Percentiles rank a stretch among this genome's conserved stretches.
phyloP scores from a whole-genome alignment of 2,797 vertebrate genomes.

The Orientallactaga sibirica region DNA sequence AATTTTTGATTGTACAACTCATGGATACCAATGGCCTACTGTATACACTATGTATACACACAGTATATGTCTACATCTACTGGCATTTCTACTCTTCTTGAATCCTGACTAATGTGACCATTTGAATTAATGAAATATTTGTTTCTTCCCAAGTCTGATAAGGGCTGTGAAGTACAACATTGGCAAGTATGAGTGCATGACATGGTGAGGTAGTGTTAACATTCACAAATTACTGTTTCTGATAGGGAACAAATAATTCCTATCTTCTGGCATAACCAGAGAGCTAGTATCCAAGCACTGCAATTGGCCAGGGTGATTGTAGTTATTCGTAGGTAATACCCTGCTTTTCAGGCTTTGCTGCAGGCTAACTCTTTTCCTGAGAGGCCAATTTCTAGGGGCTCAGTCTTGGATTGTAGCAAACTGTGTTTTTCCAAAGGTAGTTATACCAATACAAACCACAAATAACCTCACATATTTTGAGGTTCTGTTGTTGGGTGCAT shows the following conservation, averaged over 20 bases:
- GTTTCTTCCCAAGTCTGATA: background rate
- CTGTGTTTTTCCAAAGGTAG: conserved; percentile 19
- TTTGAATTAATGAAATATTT: conserved; percentile 2
- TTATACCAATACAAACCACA: background rate
- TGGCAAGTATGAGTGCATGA: background rate
- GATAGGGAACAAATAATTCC: background rate
- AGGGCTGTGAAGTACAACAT: conserved; percentile 17
- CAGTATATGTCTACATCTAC: background rate
- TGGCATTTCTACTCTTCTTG: background rate
- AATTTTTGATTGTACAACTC: background rate
- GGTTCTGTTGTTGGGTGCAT: too few species aligned
- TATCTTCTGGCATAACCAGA: background rate
- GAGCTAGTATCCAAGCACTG: background rate
- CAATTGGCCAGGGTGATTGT: conserved; percentile 4
- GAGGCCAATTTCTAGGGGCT: background rate
- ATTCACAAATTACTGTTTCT: conserved; percentile 19
- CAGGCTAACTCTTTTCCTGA: conserved; percentile 19
- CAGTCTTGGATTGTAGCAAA: conserved; percentile 8
- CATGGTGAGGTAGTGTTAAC: conserved; percentile 1
- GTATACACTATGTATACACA: background rate
- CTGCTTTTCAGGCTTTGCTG: conserved; percentile 16
- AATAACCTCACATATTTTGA: too few species aligned
- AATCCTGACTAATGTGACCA: background rate
- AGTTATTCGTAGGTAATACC: background rate
- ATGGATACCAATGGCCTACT: background rate